Percentiles rank a stretch among this genome's conserved stretches.
phyloP scores from a whole-genome alignment of 2,888 invertebrate species.

The Argyresthia goedartella region DNA sequence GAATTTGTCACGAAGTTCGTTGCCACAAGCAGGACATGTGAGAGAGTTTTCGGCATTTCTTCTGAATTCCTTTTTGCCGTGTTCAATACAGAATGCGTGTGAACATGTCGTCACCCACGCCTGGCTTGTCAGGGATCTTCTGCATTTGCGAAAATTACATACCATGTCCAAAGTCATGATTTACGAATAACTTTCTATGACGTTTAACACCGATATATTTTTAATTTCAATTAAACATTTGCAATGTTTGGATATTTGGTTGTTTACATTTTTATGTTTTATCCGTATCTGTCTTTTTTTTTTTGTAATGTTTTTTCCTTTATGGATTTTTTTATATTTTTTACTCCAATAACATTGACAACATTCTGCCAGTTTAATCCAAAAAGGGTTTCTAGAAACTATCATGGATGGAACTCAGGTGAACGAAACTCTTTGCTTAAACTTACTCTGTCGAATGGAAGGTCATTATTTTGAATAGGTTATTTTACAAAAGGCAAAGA shows the following conservation, averaged over 20 bases:
- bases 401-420: too few species aligned
- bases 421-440: too few species aligned
- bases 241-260: not conserved
- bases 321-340: too few species aligned
- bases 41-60: conserved; percentile 51
- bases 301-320: too few species aligned
- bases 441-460: too few species aligned
- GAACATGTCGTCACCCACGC: conserved; percentile 70
- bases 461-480: too few species aligned
- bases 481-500: too few species aligned
- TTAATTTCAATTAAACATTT: too few species aligned
- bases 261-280: not conserved
- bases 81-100: conserved; percentile 67
- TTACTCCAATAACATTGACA: too few species aligned
- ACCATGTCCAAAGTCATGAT: conserved; percentile 53
- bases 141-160: conserved; percentile 66
- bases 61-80: conserved; percentile 61
- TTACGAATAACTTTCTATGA: not conserved
- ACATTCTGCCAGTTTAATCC: too few species aligned
- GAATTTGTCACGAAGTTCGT: conserved; percentile 59
- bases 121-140: conserved; percentile 51
- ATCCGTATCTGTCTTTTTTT: not conserved
- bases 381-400: too few species aligned
- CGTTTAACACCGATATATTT: too few species aligned
- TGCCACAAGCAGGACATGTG: conserved; percentile 63